Conservation (phyloP, 2,888 invertebrate species). For the Spodoptera picta region DNA sequence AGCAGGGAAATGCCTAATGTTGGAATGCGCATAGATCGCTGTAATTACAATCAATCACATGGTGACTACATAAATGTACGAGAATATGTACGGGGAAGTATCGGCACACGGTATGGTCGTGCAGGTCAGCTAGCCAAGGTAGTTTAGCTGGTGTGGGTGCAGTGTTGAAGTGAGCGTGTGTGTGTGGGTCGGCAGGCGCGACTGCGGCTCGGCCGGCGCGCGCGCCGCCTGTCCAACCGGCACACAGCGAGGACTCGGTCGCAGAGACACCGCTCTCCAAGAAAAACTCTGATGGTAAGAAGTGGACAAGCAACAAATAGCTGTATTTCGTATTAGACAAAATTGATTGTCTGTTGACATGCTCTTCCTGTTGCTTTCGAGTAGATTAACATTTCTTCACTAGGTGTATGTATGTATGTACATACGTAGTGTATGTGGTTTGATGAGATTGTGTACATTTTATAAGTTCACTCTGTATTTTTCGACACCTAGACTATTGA, state of each 20-base stretch:
- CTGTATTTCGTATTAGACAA: conserved; percentile 70
- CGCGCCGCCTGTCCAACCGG: conserved; percentile 88
- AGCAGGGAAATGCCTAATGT: conserved; percentile 53
- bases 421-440: conserved; percentile 63
- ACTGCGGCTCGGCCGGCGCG: conserved; percentile 79
- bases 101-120: conserved; percentile 6
- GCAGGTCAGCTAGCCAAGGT: conserved; percentile 26
- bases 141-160: conserved; percentile 47
- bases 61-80: conserved; percentile 11
- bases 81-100: conserved; percentile 12
- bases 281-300: conserved; percentile 95
- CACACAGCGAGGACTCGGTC: conserved; percentile 94
- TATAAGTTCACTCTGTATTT: conserved; percentile 58
- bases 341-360: conserved; percentile 72
- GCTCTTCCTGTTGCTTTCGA: conserved; percentile 80
- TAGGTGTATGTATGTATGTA: conserved; percentile 60
- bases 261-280: conserved; percentile 94
- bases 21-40: conserved; percentile 33
- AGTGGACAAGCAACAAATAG: conserved; percentile 63
- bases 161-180: conserved; percentile 82
- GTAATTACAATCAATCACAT: conserved; percentile 36
- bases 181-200: conserved; percentile 86
- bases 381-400: conserved; percentile 66
- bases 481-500: conserved; percentile 55
- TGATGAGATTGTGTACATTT: conserved; percentile 53